phyloP scores from a whole-genome alignment of 2,888 invertebrate species.

The Eupithecia tripunctaria region DNA sequence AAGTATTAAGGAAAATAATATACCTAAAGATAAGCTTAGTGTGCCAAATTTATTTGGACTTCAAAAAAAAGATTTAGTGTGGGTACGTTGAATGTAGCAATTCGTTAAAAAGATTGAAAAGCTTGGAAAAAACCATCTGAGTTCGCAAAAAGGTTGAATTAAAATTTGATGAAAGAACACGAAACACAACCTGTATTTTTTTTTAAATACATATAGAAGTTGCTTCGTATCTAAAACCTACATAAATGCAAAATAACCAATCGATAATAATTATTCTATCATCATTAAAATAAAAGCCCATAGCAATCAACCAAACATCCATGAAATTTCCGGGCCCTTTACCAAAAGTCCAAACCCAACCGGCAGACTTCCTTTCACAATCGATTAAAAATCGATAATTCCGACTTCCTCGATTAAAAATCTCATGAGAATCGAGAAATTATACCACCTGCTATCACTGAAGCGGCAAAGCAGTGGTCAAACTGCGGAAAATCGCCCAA shows the following conservation, averaged over 20 bases:
- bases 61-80: too few relatives aligned
- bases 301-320: background rate
- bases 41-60: too few relatives aligned
- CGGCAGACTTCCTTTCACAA: slow-evolving; percentile 65
- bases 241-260: background rate
- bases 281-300: slow-evolving; percentile 6
- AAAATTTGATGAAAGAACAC: too few relatives aligned
- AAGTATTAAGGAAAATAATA: background rate
- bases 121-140: too few relatives aligned
- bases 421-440: slow-evolving; percentile 77
- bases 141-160: too few relatives aligned
- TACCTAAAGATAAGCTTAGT: too few relatives aligned
- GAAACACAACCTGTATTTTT: too few relatives aligned
- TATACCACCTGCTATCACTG: slow-evolving; percentile 74
- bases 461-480: slow-evolving; percentile 78
- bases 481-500: slow-evolving; percentile 82
- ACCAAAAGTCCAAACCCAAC: slow-evolving; percentile 45
- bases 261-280: background rate
- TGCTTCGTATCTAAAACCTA: too few relatives aligned
- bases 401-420: slow-evolving; percentile 70
- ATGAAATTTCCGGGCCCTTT: slow-evolving; percentile 33
- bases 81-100: too few relatives aligned
- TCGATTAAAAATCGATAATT: slow-evolving; percentile 58
- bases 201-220: too few relatives aligned
- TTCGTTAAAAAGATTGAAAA: too few relatives aligned